Evolutionary conservation across 1,140 invertebrate genomes (phyloP), one percentile per base, ranked within the genome.

Genomic region (Achatina immaculata): DNA sequence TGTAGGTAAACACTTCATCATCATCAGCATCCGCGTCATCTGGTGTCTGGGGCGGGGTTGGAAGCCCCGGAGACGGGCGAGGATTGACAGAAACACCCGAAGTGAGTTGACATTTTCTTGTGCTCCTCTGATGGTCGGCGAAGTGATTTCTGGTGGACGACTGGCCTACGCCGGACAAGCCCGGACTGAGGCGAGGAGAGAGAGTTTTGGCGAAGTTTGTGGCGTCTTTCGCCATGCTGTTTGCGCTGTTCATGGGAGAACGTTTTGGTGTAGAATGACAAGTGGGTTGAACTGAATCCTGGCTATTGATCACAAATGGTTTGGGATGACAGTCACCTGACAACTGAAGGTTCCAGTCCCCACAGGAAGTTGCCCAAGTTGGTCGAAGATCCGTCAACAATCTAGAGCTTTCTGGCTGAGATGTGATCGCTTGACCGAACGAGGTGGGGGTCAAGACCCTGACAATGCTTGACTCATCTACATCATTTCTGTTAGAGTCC

Each of bases 1-100:
- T 43, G 42, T 40, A 71, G 2, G 38, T 71, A 21, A 71, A 71
- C 40, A 71, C 68, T 42, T 71, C 68, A 40, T 71, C 68, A 43
- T 71, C 68, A 3, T 40, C 68, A 40, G 4, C 68, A 42, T 71
- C 36, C 3, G 21, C 68, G 31, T 71, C 68, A 71, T 71, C 68
- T 4, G 68, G 68, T 4, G 68, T 71, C 40, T 71, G 68, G n/a
- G 68, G 68, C 0, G 68, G 68, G 1, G 68, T 71, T 38, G 68
- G 68, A 16, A 68, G 65, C 42, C 31, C 68, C 1, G 68, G 68
- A 38, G 68, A 71, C 31, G 34, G 38, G 14, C 68, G 68, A 42
- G 68, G 24, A 42, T 40, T 71, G 1, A 21, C 68, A 38, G 42
- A 42, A 19, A 21, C 24, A 24, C 34, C 7, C 65, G 31, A 40